phyloP scores from a whole-genome alignment of 2,888 invertebrate genomes.

The Aphidius colemani region DNA sequence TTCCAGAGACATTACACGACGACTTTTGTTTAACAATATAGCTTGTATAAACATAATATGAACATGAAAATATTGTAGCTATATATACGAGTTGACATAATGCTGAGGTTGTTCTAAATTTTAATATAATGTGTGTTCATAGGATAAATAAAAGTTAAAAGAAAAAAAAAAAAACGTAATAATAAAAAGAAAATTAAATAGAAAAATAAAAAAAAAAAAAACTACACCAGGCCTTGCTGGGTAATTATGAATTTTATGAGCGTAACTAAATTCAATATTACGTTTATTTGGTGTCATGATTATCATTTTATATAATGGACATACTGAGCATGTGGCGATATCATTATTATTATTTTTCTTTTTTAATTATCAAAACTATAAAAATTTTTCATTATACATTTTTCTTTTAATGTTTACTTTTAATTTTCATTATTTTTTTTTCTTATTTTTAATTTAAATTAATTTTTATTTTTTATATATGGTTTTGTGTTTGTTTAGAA shows the following conservation, averaged over 20 bases:
- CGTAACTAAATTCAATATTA: conserved; percentile 48
- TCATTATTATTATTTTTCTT: no score
- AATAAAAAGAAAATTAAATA: conserved; percentile 31
- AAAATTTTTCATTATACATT: no score
- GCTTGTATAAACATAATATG: conserved; percentile 17
- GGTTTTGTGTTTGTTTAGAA: not conserved
- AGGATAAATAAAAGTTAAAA: not conserved
- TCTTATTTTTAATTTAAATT: no score
- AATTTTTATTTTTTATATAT: no score
- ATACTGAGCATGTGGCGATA: no score
- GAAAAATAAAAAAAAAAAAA: conserved; percentile 47
- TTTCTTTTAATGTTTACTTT: no score
- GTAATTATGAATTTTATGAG: conserved; percentile 53
- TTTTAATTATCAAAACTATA: no score
- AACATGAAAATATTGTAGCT: conserved; percentile 19
- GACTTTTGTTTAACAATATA: not conserved
- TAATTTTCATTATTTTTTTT: no score
- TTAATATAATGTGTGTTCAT: no score
- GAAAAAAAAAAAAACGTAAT: no score
- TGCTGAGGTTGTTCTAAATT: no score
- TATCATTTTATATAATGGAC: not conserved
- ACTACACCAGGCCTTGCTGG: conserved; percentile 35
- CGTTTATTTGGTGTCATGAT: conserved; percentile 8
- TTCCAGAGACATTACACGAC: no score
- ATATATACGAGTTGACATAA: conserved; percentile 9